Conservation (phyloP, 92 coral and sea anemone species). For the Virgularia gustaviana region DNA sequence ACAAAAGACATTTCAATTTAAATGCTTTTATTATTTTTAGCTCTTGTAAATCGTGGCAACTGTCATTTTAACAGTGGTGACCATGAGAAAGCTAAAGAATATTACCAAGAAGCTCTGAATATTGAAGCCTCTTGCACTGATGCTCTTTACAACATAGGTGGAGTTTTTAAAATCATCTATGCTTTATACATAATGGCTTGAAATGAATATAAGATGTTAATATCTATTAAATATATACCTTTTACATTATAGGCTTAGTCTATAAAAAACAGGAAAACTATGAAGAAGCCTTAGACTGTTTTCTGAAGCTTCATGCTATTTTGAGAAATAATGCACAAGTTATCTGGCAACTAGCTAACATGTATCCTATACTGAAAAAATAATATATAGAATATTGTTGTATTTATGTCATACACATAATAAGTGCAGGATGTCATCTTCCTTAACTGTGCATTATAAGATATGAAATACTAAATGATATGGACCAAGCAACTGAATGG, state of each 20-base stretch:
- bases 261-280: constrained; percentile 74
- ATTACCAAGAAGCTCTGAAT: constrained; percentile 90
- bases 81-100: constrained; percentile 85
- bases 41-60: constrained; percentile 93
- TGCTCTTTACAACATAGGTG: constrained; percentile 89
- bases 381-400: too few species aligned
- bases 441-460: constrained; percentile 30
- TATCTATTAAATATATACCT: neutral
- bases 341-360: constrained; percentile 80
- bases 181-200: neutral
- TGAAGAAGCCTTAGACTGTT: constrained; percentile 92
- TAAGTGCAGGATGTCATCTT: too few species aligned
- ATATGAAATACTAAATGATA: constrained; percentile 81
- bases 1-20: neutral
- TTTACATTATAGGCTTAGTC: constrained; percentile 66
- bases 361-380: too few species aligned
- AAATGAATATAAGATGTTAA: neutral
- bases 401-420: too few species aligned
- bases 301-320: constrained; percentile 86
- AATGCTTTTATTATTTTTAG: constrained; percentile 31
- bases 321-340: constrained; percentile 94
- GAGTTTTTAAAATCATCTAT: neutral
- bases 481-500: constrained; percentile 98
- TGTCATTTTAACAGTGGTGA: constrained; percentile 88
- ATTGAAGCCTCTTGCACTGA: constrained; percentile 99